phyloP scores from a whole-genome alignment of 2,113 vertebrate species.

The Ictalurus punctatus region DNA sequence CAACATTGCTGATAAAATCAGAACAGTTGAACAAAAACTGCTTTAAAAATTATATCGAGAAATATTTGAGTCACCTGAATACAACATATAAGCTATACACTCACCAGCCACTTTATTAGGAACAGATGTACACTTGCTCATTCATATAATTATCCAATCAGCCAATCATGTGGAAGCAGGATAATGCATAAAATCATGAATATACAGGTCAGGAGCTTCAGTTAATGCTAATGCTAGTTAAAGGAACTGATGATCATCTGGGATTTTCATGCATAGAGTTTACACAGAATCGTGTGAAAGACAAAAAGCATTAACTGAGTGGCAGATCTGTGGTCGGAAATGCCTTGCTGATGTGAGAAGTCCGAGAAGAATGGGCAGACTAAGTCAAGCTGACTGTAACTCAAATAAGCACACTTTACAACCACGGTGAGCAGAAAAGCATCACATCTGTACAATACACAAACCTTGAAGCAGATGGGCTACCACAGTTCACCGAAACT shows the following conservation, averaged over 20 bases:
- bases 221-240: too few relatives aligned
- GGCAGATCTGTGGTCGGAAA: not conserved
- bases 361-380: not conserved
- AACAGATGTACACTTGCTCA: not conserved
- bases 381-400: not conserved
- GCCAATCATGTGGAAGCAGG: not conserved
- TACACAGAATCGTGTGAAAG: not conserved
- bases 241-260: not conserved
- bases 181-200: not conserved
- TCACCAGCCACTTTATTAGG: not conserved
- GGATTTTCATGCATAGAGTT: too few relatives aligned
- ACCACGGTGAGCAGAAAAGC: not conserved
- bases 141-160: not conserved
- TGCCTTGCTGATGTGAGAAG: not conserved
- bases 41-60: not conserved
- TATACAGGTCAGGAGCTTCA: not conserved
- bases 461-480: not conserved
- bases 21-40: not conserved
- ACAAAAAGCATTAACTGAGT: not conserved
- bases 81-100: not conserved
- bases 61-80: slow-evolving; percentile 9
- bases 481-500: not conserved
- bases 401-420: not conserved
- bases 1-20: not conserved
- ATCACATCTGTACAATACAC: not conserved